Conservation (phyloP, 1,140 invertebrate species). For the Nephotettix cincticeps region DNA sequence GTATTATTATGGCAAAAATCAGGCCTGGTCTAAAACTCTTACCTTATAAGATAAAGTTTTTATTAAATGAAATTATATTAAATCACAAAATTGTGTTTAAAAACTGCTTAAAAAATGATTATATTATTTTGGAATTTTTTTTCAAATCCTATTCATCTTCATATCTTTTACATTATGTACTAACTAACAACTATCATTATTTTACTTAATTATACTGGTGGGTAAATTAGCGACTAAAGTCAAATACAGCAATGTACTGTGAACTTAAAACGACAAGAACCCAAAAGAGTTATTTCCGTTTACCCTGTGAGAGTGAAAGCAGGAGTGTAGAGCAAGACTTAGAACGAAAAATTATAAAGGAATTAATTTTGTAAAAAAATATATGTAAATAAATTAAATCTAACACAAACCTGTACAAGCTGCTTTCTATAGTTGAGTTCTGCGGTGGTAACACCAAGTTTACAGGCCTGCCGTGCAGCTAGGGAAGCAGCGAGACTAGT, state of each 20-base stretch:
- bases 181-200: background rate
- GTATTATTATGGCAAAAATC: background rate
- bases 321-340: no score
- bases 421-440: background rate
- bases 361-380: no score
- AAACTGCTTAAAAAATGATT: background rate
- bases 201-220: background rate
- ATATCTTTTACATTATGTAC: background rate
- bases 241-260: background rate
- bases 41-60: background rate
- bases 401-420: slow-evolving; percentile 7
- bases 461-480: background rate
- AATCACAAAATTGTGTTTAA: background rate
- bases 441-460: background rate
- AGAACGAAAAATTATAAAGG: no score
- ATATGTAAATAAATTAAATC: no score
- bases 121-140: background rate
- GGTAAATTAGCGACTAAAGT: background rate
- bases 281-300: background rate
- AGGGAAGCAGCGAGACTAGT: background rate
- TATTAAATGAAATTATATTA: background rate
- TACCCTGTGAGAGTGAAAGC: background rate
- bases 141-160: background rate
- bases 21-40: background rate
- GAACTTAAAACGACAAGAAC: background rate